These are phyloP conservation scores for Eledone cirrhosa DNA, from an alignment of 2,888 invertebrate species.

Conservation along the genomic window DNA sequence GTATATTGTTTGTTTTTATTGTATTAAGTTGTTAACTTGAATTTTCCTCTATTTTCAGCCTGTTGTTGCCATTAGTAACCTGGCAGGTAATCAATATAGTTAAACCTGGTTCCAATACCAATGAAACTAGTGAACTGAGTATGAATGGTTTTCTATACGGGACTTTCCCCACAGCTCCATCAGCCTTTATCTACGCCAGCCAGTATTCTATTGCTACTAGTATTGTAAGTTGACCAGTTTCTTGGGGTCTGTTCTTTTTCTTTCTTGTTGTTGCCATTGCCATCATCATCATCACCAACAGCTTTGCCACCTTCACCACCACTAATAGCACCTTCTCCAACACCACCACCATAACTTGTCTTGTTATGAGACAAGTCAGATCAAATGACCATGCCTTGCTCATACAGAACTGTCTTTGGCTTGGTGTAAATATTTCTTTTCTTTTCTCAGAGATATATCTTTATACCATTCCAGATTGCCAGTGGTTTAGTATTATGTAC, in stretches of 20 bases:
- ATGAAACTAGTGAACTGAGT: slow-evolving; percentile 83
- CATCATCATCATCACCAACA: too few species aligned
- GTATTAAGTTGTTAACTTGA: too few species aligned
- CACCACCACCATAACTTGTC: not conserved
- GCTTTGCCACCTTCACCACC: too few species aligned
- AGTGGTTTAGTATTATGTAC: slow-evolving; percentile 95
- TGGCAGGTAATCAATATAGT: slow-evolving; percentile 82
- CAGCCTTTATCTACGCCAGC: slow-evolving; percentile 93
- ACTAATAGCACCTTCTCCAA: too few species aligned
- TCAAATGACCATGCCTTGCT: too few species aligned
- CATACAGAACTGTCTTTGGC: too few species aligned
- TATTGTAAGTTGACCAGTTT: slow-evolving; percentile 72
- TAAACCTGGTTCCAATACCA: slow-evolving; percentile 70
- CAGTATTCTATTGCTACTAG: slow-evolving; percentile 87
- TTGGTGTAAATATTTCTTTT: not conserved
- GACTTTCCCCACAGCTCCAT: slow-evolving; percentile 93
- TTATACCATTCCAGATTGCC: slow-evolving; percentile 76
- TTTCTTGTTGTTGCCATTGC: too few species aligned
- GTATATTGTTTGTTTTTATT: too few species aligned
- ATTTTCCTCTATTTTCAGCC: slow-evolving; percentile 41
- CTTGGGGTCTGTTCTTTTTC: too few species aligned
- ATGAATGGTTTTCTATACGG: slow-evolving; percentile 96
- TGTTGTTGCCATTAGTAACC: slow-evolving; percentile 78
- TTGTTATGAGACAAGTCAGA: too few species aligned
- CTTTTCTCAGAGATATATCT: not conserved